These are phyloP conservation scores for Philereme vetulata DNA, from an alignment of 2,888 invertebrate species.

Conservation along the genomic window DNA sequence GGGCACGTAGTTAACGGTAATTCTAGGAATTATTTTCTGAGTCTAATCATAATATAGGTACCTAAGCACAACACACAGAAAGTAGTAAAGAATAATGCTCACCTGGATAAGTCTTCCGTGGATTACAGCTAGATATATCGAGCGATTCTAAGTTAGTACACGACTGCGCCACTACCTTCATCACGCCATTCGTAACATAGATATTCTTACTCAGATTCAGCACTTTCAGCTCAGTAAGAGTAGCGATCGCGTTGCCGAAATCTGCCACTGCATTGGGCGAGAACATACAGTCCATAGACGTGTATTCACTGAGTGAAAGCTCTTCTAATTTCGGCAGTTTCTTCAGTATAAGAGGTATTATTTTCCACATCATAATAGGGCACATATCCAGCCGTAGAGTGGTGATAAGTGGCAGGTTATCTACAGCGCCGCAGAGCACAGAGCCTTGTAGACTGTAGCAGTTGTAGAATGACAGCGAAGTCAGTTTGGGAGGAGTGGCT, in stretches of 20 bases:
- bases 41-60: too few relatives aligned
- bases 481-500: slow-evolving; percentile 54
- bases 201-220: slow-evolving; percentile 74
- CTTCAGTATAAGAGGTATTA: slow-evolving; percentile 63
- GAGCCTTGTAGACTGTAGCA: slow-evolving; percentile 74
- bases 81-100: slow-evolving; percentile 21
- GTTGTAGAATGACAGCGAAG: slow-evolving; percentile 66
- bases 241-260: slow-evolving; percentile 65
- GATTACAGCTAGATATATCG: slow-evolving; percentile 75
- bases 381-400: slow-evolving; percentile 66
- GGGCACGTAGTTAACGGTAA: too few relatives aligned
- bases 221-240: slow-evolving; percentile 68
- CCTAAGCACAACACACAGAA: too few relatives aligned
- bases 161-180: slow-evolving; percentile 74
- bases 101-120: slow-evolving; percentile 59
- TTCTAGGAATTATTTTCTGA: too few relatives aligned
- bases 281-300: slow-evolving; percentile 50
- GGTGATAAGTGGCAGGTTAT: slow-evolving; percentile 58
- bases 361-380: slow-evolving; percentile 68
- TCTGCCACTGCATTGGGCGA: slow-evolving; percentile 48
- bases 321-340: slow-evolving; percentile 65
- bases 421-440: slow-evolving; percentile 63
- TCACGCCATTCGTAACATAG: slow-evolving; percentile 77
- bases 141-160: slow-evolving; percentile 73
- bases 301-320: slow-evolving; percentile 70